Percentiles rank a stretch among this genome's conserved stretches.
Conservation (phyloP, 2,113 vertebrate genomes). For the Acanthisitta chloris region DNA sequence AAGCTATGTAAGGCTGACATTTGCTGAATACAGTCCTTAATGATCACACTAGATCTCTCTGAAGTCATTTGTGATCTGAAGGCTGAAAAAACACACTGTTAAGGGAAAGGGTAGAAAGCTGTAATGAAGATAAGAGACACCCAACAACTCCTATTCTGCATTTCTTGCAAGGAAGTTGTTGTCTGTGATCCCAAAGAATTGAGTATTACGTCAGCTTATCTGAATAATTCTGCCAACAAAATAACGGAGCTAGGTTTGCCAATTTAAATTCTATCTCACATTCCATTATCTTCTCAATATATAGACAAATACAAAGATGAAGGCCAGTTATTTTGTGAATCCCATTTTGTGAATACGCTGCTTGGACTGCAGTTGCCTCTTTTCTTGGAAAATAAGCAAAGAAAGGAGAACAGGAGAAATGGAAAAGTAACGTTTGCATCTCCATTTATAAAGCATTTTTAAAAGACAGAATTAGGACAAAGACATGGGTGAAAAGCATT, state of each 20-base stretch:
- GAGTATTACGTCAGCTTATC: background rate
- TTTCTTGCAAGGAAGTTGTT: constrained; percentile 8
- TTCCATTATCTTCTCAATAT: constrained; percentile 1
- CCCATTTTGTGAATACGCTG: background rate
- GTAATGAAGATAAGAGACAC: constrained; percentile 2
- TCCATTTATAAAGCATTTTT: constrained; percentile 6
- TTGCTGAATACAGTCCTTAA: constrained; percentile 30
- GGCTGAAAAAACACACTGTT: background rate
- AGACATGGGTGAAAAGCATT: background rate
- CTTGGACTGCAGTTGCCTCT: background rate
- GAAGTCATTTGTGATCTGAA: constrained; percentile 29
- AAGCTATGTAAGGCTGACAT: background rate
- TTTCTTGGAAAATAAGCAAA: background rate
- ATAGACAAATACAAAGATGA: background rate
- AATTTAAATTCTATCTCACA: constrained; percentile 16
- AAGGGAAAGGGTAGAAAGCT: background rate
- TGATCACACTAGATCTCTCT: constrained; percentile 24
- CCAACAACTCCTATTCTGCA: background rate
- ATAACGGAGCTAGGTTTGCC: background rate
- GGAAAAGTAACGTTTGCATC: background rate
- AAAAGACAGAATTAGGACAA: constrained; percentile 28
- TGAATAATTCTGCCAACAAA: constrained; percentile 26
- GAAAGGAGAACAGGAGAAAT: background rate
- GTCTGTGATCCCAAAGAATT: background rate
- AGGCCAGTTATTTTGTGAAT: background rate